These are phyloP conservation scores for Coptodon rendalli DNA, from an alignment of 2,113 vertebrate genomes.

Conservation along the genomic window DNA sequence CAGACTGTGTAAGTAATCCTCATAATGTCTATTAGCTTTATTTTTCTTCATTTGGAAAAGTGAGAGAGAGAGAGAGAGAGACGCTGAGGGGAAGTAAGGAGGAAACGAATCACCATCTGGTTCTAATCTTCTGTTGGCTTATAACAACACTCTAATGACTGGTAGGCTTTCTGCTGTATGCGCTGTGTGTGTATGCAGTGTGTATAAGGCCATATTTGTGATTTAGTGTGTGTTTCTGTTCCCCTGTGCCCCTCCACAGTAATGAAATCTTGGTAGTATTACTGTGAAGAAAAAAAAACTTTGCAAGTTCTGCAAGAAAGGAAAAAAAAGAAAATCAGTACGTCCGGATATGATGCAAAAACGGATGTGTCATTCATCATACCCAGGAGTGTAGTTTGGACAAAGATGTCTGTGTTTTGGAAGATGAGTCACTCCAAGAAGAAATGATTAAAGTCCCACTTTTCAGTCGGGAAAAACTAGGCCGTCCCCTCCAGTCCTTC, in stretches of 20 bases:
- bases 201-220: neutral
- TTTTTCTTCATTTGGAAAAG: neutral
- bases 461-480: neutral
- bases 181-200: neutral
- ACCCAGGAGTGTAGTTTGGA: neutral
- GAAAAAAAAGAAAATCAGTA: neutral
- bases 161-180: slow-evolving; percentile 15
- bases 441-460: neutral
- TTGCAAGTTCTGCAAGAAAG: neutral
- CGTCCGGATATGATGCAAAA: slow-evolving; percentile 11
- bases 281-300: neutral
- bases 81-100: slow-evolving; percentile 45
- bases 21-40: neutral
- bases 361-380: neutral
- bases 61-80: neutral
- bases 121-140: slow-evolving; percentile 56
- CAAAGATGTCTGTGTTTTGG: neutral
- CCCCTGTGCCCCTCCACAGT: neutral
- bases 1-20: neutral
- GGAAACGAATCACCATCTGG: slow-evolving; percentile 55
- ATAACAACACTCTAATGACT: slow-evolving; percentile 59
- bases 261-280: slow-evolving; percentile 4
- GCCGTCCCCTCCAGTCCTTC: neutral
- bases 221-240: neutral
- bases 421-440: neutral